Conservation (phyloP, 2,797 vertebrate species). For the Acanthornis magna region DNA sequence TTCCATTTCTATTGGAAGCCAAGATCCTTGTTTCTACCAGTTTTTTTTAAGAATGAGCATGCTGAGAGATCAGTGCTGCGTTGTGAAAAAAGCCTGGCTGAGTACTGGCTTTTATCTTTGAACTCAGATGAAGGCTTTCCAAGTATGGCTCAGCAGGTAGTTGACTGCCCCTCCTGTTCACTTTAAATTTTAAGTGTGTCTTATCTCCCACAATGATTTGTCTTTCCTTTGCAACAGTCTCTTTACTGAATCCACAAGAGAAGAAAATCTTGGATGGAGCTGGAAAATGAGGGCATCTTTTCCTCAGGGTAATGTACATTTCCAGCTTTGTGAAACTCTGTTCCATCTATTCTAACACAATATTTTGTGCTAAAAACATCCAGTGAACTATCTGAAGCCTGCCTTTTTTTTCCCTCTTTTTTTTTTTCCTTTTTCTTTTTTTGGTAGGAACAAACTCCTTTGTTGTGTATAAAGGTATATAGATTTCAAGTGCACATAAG, state of each 20-base stretch:
- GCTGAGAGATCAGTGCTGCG: not conserved
- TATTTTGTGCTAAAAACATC: not conserved
- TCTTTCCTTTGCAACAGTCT: not conserved
- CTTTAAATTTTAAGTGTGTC: not conserved
- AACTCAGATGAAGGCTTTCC: not conserved
- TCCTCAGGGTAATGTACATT: not conserved
- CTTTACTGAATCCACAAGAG: not conserved
- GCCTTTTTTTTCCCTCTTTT: not conserved
- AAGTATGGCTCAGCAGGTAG: not conserved
- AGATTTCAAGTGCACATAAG: not conserved
- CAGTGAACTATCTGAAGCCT: not conserved
- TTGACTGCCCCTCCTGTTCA: not conserved
- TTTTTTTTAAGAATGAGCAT: not conserved
- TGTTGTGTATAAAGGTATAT: not conserved
- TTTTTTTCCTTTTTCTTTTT: not conserved
- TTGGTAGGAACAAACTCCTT: not conserved
- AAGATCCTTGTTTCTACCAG: not conserved
- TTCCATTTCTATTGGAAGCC: not conserved
- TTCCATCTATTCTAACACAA: not conserved
- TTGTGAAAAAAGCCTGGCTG: not conserved
- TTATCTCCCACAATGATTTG: not conserved
- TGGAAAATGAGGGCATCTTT: not conserved
- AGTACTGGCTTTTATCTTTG: not conserved
- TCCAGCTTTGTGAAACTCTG: not conserved
- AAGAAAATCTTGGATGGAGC: not conserved